A percentile compares a stretch with the other conserved stretches of the same genome.
Conservation (phyloP, 2,113 vertebrate genomes). For the Okapia johnstoni region DNA sequence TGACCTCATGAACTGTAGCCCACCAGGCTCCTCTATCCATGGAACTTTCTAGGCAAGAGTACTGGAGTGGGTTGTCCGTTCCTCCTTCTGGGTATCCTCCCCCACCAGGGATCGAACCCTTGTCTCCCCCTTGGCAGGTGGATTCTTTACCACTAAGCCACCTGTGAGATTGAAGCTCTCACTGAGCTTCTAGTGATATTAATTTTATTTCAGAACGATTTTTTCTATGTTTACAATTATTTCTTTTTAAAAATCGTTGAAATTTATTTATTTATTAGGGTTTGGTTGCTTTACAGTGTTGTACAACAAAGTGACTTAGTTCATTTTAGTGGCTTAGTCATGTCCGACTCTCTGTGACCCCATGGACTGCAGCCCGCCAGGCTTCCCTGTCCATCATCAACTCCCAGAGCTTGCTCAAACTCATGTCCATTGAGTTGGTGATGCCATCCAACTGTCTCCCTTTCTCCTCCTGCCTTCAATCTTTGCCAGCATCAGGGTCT, state of each 20-base stretch:
- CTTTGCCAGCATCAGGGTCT: not conserved
- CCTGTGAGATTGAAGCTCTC: not conserved
- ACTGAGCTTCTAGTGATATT: not conserved
- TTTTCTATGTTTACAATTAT: not conserved
- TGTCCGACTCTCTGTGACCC: not conserved
- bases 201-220: not conserved
- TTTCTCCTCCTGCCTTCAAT: not conserved
- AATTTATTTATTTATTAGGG: not conserved
- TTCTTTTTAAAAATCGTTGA: not conserved
- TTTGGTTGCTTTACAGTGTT: not conserved
- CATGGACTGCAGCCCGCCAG: not conserved
- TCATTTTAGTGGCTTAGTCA: rapidly evolving
- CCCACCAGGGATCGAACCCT: not conserved
- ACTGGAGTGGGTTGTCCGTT: not conserved
- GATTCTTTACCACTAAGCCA: not conserved
- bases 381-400: not conserved
- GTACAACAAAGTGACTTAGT: not conserved
- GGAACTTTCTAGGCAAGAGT: not conserved
- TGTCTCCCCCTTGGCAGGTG: not conserved
- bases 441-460: not conserved
- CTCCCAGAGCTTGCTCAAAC: not conserved
- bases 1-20: not conserved
- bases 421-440: not conserved
- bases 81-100: not conserved
- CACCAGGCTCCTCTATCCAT: not conserved